These are phyloP conservation scores for Oryctes rhinoceros DNA, from an alignment of 1,140 invertebrate genomes.

Conservation along the genomic window DNA sequence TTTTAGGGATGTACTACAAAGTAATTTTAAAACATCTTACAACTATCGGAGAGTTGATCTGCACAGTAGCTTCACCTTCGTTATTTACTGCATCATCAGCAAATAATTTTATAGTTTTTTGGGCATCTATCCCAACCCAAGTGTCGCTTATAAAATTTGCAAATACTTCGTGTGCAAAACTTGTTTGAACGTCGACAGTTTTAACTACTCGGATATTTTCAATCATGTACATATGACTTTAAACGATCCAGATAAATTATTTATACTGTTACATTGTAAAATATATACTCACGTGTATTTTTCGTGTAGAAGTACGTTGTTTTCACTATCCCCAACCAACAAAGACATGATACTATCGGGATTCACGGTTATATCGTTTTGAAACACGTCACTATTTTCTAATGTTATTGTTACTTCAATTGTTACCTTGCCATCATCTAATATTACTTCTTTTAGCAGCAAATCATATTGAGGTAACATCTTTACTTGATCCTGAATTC, in stretches of 20 bases:
- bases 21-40: neutral
- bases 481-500: constrained; percentile 52
- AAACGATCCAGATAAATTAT: constrained; percentile 38
- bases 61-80: neutral
- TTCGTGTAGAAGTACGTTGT: constrained; percentile 55
- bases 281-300: constrained; percentile 52
- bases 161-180: neutral
- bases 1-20: neutral
- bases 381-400: constrained; percentile 46
- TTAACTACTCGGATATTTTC: constrained; percentile 45
- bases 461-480: constrained; percentile 53
- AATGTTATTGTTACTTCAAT: constrained; percentile 44
- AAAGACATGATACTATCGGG: constrained; percentile 52
- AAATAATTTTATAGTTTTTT: neutral
- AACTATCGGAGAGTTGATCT: neutral
- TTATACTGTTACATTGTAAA: neutral
- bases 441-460: constrained; percentile 34
- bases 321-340: constrained; percentile 52
- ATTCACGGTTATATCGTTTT: constrained; percentile 48
- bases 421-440: constrained; percentile 12
- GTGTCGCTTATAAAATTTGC: constrained; percentile 53
- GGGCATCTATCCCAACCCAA: constrained; percentile 47
- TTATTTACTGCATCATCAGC: neutral
- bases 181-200: neutral
- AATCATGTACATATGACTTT: constrained; percentile 53